Evolutionary conservation across 64 coral and sea anemone species (phyloP), one percentile per base, ranked within the genome.

Genomic region (Montipora foliosa): DNA sequence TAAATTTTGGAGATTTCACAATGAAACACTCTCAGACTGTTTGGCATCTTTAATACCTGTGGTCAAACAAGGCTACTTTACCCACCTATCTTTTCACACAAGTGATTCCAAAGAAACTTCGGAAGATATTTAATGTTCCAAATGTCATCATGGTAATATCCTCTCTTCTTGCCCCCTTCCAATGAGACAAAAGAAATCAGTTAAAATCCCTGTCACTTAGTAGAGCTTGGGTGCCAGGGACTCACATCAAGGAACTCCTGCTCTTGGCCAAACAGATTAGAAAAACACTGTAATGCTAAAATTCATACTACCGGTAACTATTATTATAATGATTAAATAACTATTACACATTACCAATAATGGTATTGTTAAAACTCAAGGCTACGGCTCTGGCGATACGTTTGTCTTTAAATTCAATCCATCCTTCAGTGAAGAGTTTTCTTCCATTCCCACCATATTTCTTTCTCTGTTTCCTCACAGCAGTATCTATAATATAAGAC

Each of bases 121-220:
- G 95, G 89, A 13, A 99, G 86, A 93, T 99, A 99, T 68, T 99
- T 99, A 67, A 99, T 96, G 83, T 99, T 99, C 98, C 98, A 99
- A 16, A 99, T 99, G 22, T 99, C 98, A 90, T 99, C 98, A 87
- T 99, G 95, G 80, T 99, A 96, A 46, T 92, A 99, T 78, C 89
- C 96, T 59, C 91, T 89, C 50, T 96, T 99, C 68, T 99, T 99
- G 6, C 98, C 98, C 76, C 98, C 98, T 99, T n/a, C 52, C 9
- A 44, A 78, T 21, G 52, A 87, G 13, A 81, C 47, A 75, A 24
- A 5, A 77, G 4, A 8, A 9, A 3, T 78, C 19, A 77, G 47
- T 79, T 49, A 47, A 16, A 3, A 61, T 57, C 6, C 53, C 53
- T 57, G 53, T 57, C 53, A 8, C 53, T 57, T 57, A 57, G 11